Percentiles rank a stretch among this genome's conserved stretches.
Evolutionary conservation across 1,140 invertebrate species (phyloP).

Genomic region (Formica selysi): DNA sequence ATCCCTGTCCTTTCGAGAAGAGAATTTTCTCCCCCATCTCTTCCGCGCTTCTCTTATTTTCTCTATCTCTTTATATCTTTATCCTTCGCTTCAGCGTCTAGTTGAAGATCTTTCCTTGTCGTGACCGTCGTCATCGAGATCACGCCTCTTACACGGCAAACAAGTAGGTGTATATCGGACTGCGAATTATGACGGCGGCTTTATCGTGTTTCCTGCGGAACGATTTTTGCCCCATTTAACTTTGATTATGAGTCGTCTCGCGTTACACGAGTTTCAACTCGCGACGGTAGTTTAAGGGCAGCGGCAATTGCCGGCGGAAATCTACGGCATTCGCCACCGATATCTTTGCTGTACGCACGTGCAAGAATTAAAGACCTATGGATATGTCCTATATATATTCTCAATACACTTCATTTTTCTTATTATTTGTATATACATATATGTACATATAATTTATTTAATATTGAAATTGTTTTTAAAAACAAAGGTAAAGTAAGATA

Average conservation of each 20-base stretch:
- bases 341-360: slow-evolving; percentile 35
- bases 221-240: slow-evolving; percentile 76
- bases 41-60: slow-evolving; percentile 28
- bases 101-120: slow-evolving; percentile 12
- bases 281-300: slow-evolving; percentile 63
- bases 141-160: slow-evolving; percentile 62
- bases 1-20: slow-evolving; percentile 62
- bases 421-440: no score
- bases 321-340: slow-evolving; percentile 57
- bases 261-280: slow-evolving; percentile 69
- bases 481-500: not conserved
- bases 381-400: slow-evolving; percentile 15
- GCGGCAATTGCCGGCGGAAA: slow-evolving; percentile 64
- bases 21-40: slow-evolving; percentile 57
- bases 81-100: slow-evolving; percentile 25
- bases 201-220: slow-evolving; percentile 69
- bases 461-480: not conserved
- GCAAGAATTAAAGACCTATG: slow-evolving; percentile 58
- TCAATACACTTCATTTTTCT: slow-evolving; percentile 1
- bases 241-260: slow-evolving; percentile 73
- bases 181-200: slow-evolving; percentile 67
- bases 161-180: slow-evolving; percentile 52
- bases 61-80: slow-evolving; percentile 48
- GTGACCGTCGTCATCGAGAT: slow-evolving; percentile 57
- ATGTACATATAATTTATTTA: not conserved